Conservation (phyloP, 2,113 vertebrate genomes). For the Excalfactoria chinensis region DNA sequence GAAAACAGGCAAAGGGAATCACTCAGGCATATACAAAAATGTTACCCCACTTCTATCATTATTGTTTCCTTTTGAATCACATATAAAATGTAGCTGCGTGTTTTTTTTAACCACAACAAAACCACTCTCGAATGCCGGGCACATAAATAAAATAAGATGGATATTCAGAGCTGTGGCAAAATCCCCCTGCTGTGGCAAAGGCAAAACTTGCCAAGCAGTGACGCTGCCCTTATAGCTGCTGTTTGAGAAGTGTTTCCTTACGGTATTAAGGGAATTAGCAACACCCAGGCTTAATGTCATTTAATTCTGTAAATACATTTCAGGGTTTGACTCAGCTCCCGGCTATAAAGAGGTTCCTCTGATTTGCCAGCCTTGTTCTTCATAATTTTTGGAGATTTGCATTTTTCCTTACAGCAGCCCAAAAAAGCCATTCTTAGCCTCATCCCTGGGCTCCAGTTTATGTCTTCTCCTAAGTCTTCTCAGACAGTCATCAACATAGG, state of each 20-base stretch:
- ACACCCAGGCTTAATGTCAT: constrained; percentile 31
- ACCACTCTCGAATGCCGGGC: background rate
- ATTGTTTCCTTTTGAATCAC: background rate
- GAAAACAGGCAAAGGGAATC: constrained; percentile 66
- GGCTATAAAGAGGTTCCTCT: constrained; percentile 9
- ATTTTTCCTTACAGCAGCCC: constrained; percentile 29
- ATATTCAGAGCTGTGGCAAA: background rate
- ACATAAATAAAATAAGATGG: constrained; percentile 16
- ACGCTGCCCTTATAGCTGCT: constrained; percentile 2
- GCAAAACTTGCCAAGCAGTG: background rate
- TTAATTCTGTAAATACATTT: background rate
- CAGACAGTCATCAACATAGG: constrained; percentile 27
- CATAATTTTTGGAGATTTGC: background rate
- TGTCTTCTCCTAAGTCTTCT: constrained; percentile 11
- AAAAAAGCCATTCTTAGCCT: constrained; percentile 18
- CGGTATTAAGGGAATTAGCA: constrained; percentile 21
- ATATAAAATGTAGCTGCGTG: constrained; percentile 23
- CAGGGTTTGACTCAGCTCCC: constrained; percentile 11
- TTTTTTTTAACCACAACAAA: background rate
- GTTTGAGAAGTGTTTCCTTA: background rate
- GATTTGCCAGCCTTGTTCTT: constrained; percentile 24
- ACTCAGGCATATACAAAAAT: constrained; percentile 46
- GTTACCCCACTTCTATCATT: background rate
- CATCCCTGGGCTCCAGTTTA: constrained; percentile 18
- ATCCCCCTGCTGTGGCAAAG: background rate